Evolutionary conservation across 1,140 invertebrate species (phyloP).

Genomic region (Gonatopus flavifemur): DNA sequence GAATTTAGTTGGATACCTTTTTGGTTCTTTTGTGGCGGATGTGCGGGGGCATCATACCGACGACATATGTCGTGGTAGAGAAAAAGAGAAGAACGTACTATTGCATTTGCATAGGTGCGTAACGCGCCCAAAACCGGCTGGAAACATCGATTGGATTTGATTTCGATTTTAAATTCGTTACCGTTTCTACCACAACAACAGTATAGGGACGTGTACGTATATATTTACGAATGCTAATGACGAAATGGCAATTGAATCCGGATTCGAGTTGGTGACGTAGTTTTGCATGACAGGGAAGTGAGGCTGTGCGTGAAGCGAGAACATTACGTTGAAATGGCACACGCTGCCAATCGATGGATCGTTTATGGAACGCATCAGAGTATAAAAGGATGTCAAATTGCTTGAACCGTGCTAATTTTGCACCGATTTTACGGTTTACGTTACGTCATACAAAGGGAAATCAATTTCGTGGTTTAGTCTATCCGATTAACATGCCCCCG

Average conservation of each 20-base stretch:
- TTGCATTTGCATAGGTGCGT: slow-evolving; percentile 11
- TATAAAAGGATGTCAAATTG: slow-evolving; percentile 34
- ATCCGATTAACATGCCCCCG: too few species aligned
- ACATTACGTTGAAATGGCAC: slow-evolving; percentile 34
- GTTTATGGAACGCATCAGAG: too few species aligned
- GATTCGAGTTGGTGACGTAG: slow-evolving; percentile 35
- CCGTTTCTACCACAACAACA: too few species aligned
- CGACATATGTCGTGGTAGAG: too few species aligned
- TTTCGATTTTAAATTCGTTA: too few species aligned
- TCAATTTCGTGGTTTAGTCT: too few species aligned
- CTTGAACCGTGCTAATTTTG: slow-evolving; percentile 25
- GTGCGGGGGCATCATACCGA: too few species aligned
- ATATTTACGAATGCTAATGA: not conserved
- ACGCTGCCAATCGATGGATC: slow-evolving; percentile 25
- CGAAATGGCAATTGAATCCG: slow-evolving; percentile 36
- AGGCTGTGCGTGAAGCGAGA: slow-evolving; percentile 14
- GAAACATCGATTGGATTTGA: slow-evolving; percentile 34
- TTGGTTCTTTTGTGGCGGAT: too few species aligned
- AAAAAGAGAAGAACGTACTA: not conserved
- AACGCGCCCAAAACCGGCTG: slow-evolving; percentile 4
- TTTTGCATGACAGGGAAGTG: slow-evolving; percentile 38
- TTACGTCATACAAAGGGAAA: too few species aligned
- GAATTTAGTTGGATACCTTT: too few species aligned
- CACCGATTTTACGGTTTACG: slow-evolving; percentile 15
- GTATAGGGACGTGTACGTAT: too few species aligned